These are phyloP conservation scores for Nomada fucata DNA, from an alignment of 2,888 invertebrate genomes.

Conservation along the genomic window DNA sequence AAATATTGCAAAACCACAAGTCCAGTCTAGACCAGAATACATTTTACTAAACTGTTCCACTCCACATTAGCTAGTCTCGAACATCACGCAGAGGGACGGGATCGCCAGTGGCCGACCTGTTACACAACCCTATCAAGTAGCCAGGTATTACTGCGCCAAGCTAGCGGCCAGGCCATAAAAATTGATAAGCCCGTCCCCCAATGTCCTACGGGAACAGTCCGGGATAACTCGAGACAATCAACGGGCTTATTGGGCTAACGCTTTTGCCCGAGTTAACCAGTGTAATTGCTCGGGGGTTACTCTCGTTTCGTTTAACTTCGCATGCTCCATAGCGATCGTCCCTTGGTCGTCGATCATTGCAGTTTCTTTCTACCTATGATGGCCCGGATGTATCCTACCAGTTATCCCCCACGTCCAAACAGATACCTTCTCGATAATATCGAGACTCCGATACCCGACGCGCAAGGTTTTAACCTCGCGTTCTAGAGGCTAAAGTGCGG, in stretches of 20 bases:
- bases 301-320: constrained; percentile 62
- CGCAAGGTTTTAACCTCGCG: neutral
- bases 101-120: constrained; percentile 60
- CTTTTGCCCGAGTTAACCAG: constrained; percentile 73
- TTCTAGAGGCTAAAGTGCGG: constrained; percentile 17
- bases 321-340: constrained; percentile 42
- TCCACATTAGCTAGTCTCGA: constrained; percentile 21
- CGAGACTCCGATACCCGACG: constrained; percentile 4
- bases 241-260: constrained; percentile 73
- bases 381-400: neutral
- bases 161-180: constrained; percentile 69
- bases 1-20: too few species aligned
- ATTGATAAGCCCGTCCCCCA: constrained; percentile 74
- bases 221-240: constrained; percentile 77
- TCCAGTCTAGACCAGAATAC: neutral
- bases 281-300: constrained; percentile 70
- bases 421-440: constrained; percentile 38
- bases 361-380: constrained; percentile 14
- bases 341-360: constrained; percentile 58
- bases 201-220: constrained; percentile 65
- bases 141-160: constrained; percentile 59
- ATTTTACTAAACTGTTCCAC: constrained; percentile 23
- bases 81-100: constrained; percentile 12
- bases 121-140: constrained; percentile 67
- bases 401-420: constrained; percentile 14